Evolutionary conservation across 2,113 vertebrate species (phyloP), one percentile per base, ranked within the genome.

Genomic region (Sardina pilchardus): DNA sequence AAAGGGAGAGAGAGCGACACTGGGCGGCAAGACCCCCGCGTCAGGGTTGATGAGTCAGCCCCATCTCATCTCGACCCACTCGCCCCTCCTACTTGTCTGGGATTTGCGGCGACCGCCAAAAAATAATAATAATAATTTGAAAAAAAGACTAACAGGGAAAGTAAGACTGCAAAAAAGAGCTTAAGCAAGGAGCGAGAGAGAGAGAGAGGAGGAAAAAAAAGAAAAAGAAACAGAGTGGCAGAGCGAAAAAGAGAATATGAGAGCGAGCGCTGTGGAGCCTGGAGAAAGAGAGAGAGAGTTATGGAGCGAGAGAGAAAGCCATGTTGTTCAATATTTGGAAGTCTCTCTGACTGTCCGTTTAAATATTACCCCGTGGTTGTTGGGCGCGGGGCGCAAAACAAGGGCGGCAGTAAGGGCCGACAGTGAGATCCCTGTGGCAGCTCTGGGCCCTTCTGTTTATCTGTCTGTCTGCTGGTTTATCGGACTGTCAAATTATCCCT

Each of bases 381-480:
- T 92, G 93, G 93, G 93, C 92, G 93, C 90, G 92, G 85, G 84
- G 91, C 86, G 89, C 89, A 91, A 92, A 95, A 94, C 94, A 94
- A 94, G 86, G 92, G 91, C 92, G 93, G 93, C 94, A 94, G 93
- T 95, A 93, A 78, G 95, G 93, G 91, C 93, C 94, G 93, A 95
- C 95, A 95, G 94, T 95, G 93, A 92, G 94, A 96, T 94, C 94
- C 95, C 94, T 95, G 94, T 96, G 86, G 87, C 93, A 78, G 71
- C 71, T 87, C 89, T 83, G 90, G 92, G 93, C 91, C 92, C 91
- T 91, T 88, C 90, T 93, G 92, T 91, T 91, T 92, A 90, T 95
- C 94, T 94, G 94, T 95, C 94, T 96, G 93, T 95, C 94, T 95
- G 94, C 93, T 94, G 95, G 94, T 95, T 95, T 95, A 95, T 96